These are phyloP conservation scores for Gallinago paraguaiae DNA, from an alignment of 2,113 vertebrate species.

Conservation along the genomic window DNA sequence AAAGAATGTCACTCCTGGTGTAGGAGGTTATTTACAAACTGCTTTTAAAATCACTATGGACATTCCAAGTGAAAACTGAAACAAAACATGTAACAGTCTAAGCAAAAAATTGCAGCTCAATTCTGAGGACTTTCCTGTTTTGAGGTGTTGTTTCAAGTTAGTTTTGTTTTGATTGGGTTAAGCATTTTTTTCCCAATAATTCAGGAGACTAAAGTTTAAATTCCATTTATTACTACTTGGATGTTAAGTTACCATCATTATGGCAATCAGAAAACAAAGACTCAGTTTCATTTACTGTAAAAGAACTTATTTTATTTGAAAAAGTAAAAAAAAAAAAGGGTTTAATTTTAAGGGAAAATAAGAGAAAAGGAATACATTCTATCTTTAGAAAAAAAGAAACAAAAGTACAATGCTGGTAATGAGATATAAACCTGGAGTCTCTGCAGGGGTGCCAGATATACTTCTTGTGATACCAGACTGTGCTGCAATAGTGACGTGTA, in stretches of 20 bases:
- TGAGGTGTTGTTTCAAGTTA: neutral
- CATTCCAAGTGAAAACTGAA: neutral
- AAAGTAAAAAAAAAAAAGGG: neutral
- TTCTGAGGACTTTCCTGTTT: neutral
- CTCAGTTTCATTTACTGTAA: neutral
- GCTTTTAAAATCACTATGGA: neutral
- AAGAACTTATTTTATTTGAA: neutral
- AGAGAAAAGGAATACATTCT: neutral
- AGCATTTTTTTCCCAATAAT: neutral
- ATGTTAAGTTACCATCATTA: neutral
- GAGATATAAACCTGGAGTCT: slow-evolving; percentile 84
- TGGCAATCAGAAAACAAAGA: neutral
- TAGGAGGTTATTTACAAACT: neutral
- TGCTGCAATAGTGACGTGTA: slow-evolving; percentile 96
- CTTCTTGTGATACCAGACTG: slow-evolving; percentile 88
- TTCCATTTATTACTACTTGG: neutral
- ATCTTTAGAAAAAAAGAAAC: neutral
- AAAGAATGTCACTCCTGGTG: neutral
- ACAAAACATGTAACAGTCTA: neutral
- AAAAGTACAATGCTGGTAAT: neutral
- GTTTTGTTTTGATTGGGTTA: neutral
- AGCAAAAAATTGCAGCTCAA: neutral
- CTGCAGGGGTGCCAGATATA: slow-evolving; percentile 87
- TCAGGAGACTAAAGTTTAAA: neutral
- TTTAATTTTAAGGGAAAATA: neutral